Evolutionary conservation across 2,888 invertebrate genomes (phyloP).

Genomic region (Aphrophora alni): DNA sequence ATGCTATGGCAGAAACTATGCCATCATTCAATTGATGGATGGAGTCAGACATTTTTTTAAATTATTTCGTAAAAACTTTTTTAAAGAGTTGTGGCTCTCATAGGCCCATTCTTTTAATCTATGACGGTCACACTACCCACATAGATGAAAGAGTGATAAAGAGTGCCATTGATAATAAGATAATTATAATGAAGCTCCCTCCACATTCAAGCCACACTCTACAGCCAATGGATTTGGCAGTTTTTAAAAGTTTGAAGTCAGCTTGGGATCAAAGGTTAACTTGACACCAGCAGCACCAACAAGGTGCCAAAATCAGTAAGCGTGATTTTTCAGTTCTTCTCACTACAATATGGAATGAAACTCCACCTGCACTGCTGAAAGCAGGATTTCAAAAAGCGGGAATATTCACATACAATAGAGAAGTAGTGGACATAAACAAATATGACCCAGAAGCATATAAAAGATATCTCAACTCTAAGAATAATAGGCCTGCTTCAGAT

Average conservation of each 20-base stretch:
- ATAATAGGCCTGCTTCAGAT: background rate
- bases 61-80: background rate
- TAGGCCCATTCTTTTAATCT: slow-evolving; percentile 38
- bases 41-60: slow-evolving; percentile 51
- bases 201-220: slow-evolving; percentile 49
- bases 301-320: background rate
- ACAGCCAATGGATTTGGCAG: slow-evolving; percentile 51
- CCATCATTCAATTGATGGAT: slow-evolving; percentile 54
- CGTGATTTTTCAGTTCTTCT: background rate
- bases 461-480: background rate
- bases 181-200: slow-evolving; percentile 42
- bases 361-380: background rate
- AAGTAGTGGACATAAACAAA: background rate
- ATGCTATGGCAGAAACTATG: slow-evolving; percentile 50
- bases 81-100: background rate
- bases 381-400: background rate
- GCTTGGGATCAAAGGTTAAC: background rate
- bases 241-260: slow-evolving; percentile 49
- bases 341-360: background rate
- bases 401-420: background rate
- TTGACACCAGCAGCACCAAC: background rate
- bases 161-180: slow-evolving; percentile 26
- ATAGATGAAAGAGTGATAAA: slow-evolving; percentile 15
- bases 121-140: slow-evolving; percentile 43
- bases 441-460: background rate